Conservation (phyloP, 1,140 invertebrate genomes). For the Drosophila arawakana region DNA sequence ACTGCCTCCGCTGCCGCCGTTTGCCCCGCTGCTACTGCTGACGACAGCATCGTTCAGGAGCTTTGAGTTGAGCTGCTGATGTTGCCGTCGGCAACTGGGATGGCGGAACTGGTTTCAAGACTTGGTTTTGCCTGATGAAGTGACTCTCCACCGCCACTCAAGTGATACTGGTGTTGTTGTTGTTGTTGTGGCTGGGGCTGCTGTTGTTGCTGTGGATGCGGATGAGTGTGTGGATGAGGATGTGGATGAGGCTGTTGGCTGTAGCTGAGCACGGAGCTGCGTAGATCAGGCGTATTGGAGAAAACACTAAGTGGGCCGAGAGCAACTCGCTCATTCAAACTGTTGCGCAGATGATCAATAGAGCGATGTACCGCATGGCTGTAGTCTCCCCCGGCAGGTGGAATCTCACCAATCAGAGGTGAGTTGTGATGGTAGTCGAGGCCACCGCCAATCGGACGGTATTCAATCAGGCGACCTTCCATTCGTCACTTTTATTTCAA, state of each 20-base stretch:
- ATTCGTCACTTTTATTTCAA: slow-evolving; percentile 69
- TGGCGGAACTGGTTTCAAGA: slow-evolving; percentile 42
- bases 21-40: slow-evolving; percentile 60
- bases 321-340: slow-evolving; percentile 86
- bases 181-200: slow-evolving; percentile 62
- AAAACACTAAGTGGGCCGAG: slow-evolving; percentile 83
- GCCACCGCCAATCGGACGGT: slow-evolving; percentile 87
- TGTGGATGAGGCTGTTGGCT: slow-evolving; percentile 71
- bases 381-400: slow-evolving; percentile 85
- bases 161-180: slow-evolving; percentile 66
- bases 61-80: slow-evolving; percentile 54
- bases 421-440: slow-evolving; percentile 87
- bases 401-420: slow-evolving; percentile 87
- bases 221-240: slow-evolving; percentile 63
- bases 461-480: slow-evolving; percentile 87
- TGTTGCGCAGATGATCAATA: slow-evolving; percentile 88
- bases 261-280: slow-evolving; percentile 77
- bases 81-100: slow-evolving; percentile 23
- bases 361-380: slow-evolving; percentile 88
- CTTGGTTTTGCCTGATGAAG: slow-evolving; percentile 54
- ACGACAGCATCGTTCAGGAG: slow-evolving; percentile 68
- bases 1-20: slow-evolving; percentile 63
- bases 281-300: slow-evolving; percentile 76
- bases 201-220: slow-evolving; percentile 56
- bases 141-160: slow-evolving; percentile 38